Conservation (phyloP, 2,113 vertebrate species). For the Bombycilla garrulus region DNA sequence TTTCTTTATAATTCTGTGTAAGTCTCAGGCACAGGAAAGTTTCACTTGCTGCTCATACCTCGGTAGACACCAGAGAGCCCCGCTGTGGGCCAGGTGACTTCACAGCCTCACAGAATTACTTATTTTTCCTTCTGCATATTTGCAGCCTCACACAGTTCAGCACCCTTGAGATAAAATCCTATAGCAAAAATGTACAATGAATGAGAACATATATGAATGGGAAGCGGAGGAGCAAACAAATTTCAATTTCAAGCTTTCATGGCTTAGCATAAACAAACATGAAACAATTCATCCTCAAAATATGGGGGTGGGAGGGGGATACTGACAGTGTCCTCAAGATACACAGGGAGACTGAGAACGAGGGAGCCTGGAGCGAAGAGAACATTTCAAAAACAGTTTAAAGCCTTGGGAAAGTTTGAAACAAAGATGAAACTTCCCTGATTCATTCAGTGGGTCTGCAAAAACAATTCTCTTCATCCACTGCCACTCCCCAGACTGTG, state of each 20-base stretch:
- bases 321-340: slow-evolving; percentile 21
- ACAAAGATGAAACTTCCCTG: background rate
- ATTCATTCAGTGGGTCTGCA: background rate
- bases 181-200: slow-evolving; percentile 17
- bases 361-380: background rate
- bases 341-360: slow-evolving; percentile 3
- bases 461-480: background rate
- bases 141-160: slow-evolving; percentile 6
- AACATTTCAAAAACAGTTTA: slow-evolving; percentile 4
- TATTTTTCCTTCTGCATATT: background rate
- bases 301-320: background rate
- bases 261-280: slow-evolving; percentile 56
- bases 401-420: slow-evolving; percentile 5
- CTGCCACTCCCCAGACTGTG: background rate
- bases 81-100: background rate
- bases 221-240: slow-evolving; percentile 35
- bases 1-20: background rate
- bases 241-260: slow-evolving; percentile 64
- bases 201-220: slow-evolving; percentile 33
- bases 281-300: slow-evolving; percentile 34
- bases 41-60: background rate
- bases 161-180: slow-evolving; percentile 21
- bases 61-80: background rate
- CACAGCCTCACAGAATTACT: background rate
- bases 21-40: background rate